phyloP scores from a whole-genome alignment of 2,797 vertebrate species.

The Anabacerthia variegaticeps region DNA sequence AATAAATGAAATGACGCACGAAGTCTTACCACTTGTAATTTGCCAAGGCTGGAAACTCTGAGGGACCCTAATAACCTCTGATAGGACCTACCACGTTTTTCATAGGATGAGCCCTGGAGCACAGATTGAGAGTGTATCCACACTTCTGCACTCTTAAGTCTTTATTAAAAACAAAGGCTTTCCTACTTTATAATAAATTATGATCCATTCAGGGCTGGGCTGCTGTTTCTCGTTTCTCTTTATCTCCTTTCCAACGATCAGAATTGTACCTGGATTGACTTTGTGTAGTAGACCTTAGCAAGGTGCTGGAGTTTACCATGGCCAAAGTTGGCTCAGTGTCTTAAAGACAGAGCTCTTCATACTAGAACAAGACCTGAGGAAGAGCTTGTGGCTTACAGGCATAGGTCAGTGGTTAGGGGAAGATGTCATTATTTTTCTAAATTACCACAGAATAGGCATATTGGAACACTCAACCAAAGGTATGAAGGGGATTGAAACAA shows the following conservation, averaged over 20 bases:
- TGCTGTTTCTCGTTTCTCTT: background rate
- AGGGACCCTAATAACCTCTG: background rate
- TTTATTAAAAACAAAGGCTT: background rate
- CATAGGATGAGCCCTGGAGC: background rate
- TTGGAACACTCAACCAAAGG: background rate
- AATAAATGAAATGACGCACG: conserved; percentile 27
- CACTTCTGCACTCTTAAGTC: background rate
- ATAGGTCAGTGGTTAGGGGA: background rate
- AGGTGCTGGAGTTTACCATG: background rate
- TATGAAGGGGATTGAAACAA: background rate
- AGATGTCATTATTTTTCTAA: background rate
- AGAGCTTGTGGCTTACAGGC: background rate
- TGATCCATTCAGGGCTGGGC: background rate
- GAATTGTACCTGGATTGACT: background rate
- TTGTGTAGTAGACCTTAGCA: background rate
- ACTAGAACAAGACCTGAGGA: background rate
- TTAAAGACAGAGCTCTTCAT: background rate
- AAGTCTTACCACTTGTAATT: background rate
- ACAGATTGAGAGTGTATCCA: background rate
- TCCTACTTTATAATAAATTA: background rate
- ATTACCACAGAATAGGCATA: background rate
- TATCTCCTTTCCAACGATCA: background rate
- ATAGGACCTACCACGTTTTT: background rate
- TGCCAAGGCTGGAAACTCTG: background rate
- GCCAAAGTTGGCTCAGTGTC: background rate